phyloP scores from a whole-genome alignment of 2,888 invertebrate species.

The Molorchus minor region DNA sequence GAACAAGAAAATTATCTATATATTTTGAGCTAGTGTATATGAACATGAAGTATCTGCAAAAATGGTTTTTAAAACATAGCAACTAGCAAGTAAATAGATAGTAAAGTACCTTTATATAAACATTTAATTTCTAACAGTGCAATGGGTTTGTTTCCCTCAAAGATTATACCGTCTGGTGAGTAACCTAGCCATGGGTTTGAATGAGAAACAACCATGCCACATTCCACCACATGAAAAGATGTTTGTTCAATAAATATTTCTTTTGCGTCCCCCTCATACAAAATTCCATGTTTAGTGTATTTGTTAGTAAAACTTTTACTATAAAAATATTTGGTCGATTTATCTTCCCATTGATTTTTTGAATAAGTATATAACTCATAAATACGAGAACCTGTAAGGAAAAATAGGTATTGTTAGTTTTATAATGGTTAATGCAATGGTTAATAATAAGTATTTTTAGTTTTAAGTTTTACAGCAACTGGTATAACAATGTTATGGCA shows the following conservation, averaged over 20 bases:
- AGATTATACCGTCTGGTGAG: constrained; percentile 30
- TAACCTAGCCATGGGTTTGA: constrained; percentile 30
- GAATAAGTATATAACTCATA: constrained; percentile 29
- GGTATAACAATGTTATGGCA: no score
- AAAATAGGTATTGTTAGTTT: no score
- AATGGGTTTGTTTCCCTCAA: constrained; percentile 14
- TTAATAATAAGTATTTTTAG: no score
- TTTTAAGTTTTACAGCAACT: no score
- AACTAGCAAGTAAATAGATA: background rate
- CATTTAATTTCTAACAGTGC: constrained; percentile 28
- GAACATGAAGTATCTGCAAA: no score
- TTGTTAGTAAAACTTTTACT: constrained; percentile 27
- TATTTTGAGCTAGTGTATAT: no score
- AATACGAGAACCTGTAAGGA: constrained; percentile 28
- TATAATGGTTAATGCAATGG: no score
- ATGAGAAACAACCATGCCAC: constrained; percentile 27
- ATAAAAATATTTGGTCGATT: constrained; percentile 32
- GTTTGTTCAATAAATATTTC: constrained; percentile 17
- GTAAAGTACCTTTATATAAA: constrained; percentile 19
- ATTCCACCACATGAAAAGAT: constrained; percentile 18
- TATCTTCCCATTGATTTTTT: constrained; percentile 28
- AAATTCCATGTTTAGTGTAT: constrained; percentile 27
- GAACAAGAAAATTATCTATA: no score
- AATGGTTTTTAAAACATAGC: background rate
- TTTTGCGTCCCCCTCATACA: constrained; percentile 20